Conservation (phyloP, 2,888 invertebrate genomes). For the Plusia festucae region DNA sequence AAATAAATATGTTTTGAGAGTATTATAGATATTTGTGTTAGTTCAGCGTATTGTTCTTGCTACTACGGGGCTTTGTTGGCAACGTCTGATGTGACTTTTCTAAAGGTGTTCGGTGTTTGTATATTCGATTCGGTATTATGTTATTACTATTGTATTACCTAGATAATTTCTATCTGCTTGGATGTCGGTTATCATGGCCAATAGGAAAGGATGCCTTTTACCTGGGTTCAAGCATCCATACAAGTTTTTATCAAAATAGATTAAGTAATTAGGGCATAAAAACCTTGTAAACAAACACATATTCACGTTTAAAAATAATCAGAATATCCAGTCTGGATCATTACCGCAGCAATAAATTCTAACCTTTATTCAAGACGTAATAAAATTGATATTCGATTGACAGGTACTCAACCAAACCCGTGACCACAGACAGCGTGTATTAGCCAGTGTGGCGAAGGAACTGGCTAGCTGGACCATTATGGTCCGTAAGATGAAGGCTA, state of each 20-base stretch:
- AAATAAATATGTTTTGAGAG: constrained; percentile 1
- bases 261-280: no score
- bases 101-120: no score
- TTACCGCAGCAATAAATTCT: not conserved
- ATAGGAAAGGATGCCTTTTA: no score
- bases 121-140: no score
- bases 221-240: no score
- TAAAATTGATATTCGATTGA: not conserved
- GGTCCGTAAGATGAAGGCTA: constrained; percentile 97
- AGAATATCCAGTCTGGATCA: no score
- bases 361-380: not conserved
- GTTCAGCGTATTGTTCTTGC: not conserved
- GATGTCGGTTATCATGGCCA: no score
- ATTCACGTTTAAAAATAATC: no score
- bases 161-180: no score
- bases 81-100: not conserved
- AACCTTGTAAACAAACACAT: no score
- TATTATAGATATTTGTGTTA: not conserved
- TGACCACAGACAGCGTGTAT: constrained; percentile 96
- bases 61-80: not conserved
- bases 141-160: no score
- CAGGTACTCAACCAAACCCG: constrained; percentile 97
- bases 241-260: no score
- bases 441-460: constrained; percentile 96
- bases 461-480: constrained; percentile 96